phyloP scores from a whole-genome alignment of 2,797 vertebrate genomes.

The Lerista edwardsae region DNA sequence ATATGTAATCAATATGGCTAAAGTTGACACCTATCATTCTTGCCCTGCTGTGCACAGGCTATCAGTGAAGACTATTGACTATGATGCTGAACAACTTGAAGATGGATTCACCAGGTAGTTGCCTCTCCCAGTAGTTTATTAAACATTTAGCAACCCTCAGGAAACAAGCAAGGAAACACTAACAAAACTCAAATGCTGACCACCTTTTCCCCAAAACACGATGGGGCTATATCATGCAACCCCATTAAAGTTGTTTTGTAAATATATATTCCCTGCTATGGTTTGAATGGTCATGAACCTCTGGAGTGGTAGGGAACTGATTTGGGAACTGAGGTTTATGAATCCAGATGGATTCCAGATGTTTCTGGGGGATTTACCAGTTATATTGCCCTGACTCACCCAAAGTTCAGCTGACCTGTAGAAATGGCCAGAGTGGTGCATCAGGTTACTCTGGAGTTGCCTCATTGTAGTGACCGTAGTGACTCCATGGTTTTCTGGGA shows the following conservation, averaged over 20 bases:
- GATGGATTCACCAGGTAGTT: slow-evolving; percentile 86
- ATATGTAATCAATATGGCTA: slow-evolving; percentile 77
- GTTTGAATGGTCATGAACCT: background rate
- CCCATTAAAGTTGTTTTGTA: background rate
- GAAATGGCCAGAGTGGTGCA: too few relatives aligned
- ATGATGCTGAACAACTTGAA: slow-evolving; percentile 82
- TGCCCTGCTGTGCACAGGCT: slow-evolving; percentile 71
- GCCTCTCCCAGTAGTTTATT: background rate
- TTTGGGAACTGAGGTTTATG: too few relatives aligned
- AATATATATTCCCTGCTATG: too few relatives aligned
- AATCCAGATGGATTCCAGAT: too few relatives aligned
- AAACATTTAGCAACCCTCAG: too few relatives aligned
- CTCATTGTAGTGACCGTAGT: too few relatives aligned
- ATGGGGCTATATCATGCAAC: background rate
- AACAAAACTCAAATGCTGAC: background rate
- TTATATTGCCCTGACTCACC: too few relatives aligned
- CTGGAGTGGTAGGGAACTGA: too few relatives aligned
- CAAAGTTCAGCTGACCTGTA: too few relatives aligned
- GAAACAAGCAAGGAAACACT: background rate
- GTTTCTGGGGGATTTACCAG: too few relatives aligned
- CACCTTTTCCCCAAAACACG: background rate
- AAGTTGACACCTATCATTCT: slow-evolving; percentile 82
- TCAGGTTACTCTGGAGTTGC: too few relatives aligned
- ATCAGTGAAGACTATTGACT: slow-evolving; percentile 70
- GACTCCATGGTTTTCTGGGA: too few relatives aligned